Evolutionary conservation across 2,888 invertebrate species (phyloP).

Genomic region (Lissonota sp.): DNA sequence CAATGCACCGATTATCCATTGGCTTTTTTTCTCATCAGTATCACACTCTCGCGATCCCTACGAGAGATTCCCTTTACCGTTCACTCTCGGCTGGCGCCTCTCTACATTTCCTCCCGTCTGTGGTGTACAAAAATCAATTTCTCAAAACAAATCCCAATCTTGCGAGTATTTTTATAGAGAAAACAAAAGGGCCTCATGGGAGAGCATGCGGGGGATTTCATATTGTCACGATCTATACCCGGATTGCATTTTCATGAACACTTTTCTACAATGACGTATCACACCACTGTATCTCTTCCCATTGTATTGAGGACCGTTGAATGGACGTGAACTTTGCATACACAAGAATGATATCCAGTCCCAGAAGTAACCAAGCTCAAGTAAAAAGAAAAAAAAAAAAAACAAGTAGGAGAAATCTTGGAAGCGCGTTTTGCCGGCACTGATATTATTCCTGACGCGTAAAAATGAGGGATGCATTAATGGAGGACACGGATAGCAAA

Average conservation of each 20-base stretch:
- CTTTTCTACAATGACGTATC: constrained; percentile 74
- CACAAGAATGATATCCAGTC: constrained; percentile 64
- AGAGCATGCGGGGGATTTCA: constrained; percentile 66
- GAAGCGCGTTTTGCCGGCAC: not conserved
- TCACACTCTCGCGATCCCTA: constrained; percentile 16
- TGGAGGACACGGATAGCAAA: constrained; percentile 21
- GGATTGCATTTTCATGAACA: constrained; percentile 74
- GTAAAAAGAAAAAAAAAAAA: constrained; percentile 69
- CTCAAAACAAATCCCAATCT: too few species aligned
- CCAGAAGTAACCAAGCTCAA: constrained; percentile 71
- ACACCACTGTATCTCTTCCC: constrained; percentile 71
- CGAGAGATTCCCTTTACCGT: not conserved
- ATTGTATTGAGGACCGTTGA: constrained; percentile 58
- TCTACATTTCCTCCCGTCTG: not conserved
- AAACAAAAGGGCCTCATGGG: constrained; percentile 61
- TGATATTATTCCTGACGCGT: not conserved
- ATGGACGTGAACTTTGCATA: constrained; percentile 27
- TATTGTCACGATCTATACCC: constrained; percentile 74
- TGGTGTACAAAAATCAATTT: not conserved
- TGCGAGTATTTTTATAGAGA: not conserved
- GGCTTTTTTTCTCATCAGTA: constrained; percentile 1
- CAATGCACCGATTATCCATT: constrained; percentile 43
- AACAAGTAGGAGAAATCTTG: constrained; percentile 16
- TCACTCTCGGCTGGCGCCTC: not conserved
- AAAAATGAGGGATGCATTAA: constrained; percentile 27